Evolutionary conservation across 2,888 invertebrate species (phyloP), one percentile per base, ranked within the genome.

Genomic region (Eustalomyia histrio): DNA sequence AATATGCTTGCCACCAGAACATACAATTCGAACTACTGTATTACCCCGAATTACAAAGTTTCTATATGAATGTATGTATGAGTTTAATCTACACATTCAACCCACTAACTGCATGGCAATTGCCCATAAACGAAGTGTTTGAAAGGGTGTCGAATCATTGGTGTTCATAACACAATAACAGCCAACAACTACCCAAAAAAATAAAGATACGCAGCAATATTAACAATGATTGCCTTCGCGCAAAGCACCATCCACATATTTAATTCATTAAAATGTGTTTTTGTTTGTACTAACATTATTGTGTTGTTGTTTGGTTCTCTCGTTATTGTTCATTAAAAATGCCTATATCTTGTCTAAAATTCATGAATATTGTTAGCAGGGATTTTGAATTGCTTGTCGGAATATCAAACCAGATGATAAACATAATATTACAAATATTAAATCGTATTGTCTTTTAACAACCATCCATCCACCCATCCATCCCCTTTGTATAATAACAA

Each of bases 61-160:
- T 6, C 39, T 17, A 53, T 43, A 24, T 67, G 53, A 35, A 65
- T 14, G 17, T n/a, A 58, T 33, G 17, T 14, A 29, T 33, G 21
- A 64, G 47, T 73, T 58, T 18, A 68, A 35, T 64, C 67, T 68
- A 68, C 63, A 60, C 33, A 63, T 35, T 71, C 18, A 43, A 43
- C 53, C 73, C 76, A 78, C 71, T 78, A 75, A 81, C 78, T 78
- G 71, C 81, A 81, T 81, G 81, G 65, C 81, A 81, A 81, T 78
- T 78, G 74, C 71, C 78, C 78, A 81, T 78, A 81, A 81, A 81
- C 81, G 81, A 81, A 81, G 81, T 81, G 81, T 81, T 75, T 81
- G 78, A 81, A 81, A 81, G 78, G 81, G 81, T 81, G 81, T 78
- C 81, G 81, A 78, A 81, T 74, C 81, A 61, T 69, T 71, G 65